phyloP scores from a whole-genome alignment of 2,888 invertebrate species.

The Alviniconcha strummeri region DNA sequence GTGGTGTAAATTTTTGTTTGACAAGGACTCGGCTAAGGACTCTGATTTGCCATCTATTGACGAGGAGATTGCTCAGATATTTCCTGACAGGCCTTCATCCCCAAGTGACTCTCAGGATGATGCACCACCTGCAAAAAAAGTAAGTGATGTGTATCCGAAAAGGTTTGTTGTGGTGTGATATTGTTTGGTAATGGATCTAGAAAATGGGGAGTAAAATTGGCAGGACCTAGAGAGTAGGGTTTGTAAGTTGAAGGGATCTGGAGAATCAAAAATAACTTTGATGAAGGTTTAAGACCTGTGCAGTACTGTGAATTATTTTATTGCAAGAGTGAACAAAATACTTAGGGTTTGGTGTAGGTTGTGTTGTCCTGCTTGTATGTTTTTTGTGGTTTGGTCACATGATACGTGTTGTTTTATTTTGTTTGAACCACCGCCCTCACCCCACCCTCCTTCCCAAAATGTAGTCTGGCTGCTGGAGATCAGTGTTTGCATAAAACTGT shows the following conservation, averaged over 20 bases:
- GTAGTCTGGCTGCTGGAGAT: too few relatives aligned
- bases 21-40: conserved; percentile 24
- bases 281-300: too few relatives aligned
- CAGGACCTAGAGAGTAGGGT: not conserved
- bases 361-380: too few relatives aligned
- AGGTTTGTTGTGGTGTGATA: not conserved
- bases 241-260: not conserved
- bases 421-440: too few relatives aligned
- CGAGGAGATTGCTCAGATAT: conserved; percentile 14
- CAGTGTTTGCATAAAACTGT: too few relatives aligned
- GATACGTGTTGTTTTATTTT: too few relatives aligned
- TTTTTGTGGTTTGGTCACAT: too few relatives aligned
- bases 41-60: conserved; percentile 12
- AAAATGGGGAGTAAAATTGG: not conserved
- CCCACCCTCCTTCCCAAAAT: too few relatives aligned
- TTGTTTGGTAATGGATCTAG: not conserved
- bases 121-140: conserved; percentile 8
- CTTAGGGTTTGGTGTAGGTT: too few relatives aligned
- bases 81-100: conserved; percentile 2
- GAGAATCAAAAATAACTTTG: not conserved
- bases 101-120: not conserved
- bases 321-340: too few relatives aligned
- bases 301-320: too few relatives aligned
- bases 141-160: not conserved
- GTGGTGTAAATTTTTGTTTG: not conserved